Evolutionary conservation across 2,113 vertebrate genomes (phyloP).

Genomic region (Eclectus roratus): DNA sequence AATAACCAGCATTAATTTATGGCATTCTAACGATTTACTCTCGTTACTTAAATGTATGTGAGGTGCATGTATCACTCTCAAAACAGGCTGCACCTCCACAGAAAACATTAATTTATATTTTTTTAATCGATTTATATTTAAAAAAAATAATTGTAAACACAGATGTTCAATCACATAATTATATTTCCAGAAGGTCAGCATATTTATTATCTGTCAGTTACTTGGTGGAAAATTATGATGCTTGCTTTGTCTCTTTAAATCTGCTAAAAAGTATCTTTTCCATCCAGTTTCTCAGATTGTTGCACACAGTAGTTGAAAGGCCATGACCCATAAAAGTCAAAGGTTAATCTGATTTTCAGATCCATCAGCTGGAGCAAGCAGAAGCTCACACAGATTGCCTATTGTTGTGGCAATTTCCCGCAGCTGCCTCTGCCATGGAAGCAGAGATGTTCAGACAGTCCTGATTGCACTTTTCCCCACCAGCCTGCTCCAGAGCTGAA

Average conservation of each 20-base stretch:
- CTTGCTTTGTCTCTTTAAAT: constrained; percentile 5
- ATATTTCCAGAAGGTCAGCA: neutral
- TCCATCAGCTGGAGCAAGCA: constrained; percentile 10
- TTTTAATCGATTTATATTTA: neutral
- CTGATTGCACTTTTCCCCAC: neutral
- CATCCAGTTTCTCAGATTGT: neutral
- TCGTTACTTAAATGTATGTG: neutral
- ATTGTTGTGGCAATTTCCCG: constrained; percentile 10
- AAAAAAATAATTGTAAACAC: neutral
- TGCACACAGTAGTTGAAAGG: constrained; percentile 1
- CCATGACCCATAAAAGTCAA: neutral
- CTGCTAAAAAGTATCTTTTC: neutral
- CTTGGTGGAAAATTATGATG: neutral
- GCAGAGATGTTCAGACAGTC: neutral
- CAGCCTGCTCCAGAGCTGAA: neutral
- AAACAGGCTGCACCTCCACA: neutral
- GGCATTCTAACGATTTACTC: neutral
- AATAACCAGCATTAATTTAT: neutral
- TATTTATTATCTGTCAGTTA: neutral
- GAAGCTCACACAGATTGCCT: neutral
- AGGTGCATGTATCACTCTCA: neutral
- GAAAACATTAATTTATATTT: neutral
- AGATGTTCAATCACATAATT: neutral
- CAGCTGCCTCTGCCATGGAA: neutral
- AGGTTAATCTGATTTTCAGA: constrained; percentile 59